Evolutionary conservation across 1,140 invertebrate genomes (phyloP).

Genomic region (Drosophila chauvacae): DNA sequence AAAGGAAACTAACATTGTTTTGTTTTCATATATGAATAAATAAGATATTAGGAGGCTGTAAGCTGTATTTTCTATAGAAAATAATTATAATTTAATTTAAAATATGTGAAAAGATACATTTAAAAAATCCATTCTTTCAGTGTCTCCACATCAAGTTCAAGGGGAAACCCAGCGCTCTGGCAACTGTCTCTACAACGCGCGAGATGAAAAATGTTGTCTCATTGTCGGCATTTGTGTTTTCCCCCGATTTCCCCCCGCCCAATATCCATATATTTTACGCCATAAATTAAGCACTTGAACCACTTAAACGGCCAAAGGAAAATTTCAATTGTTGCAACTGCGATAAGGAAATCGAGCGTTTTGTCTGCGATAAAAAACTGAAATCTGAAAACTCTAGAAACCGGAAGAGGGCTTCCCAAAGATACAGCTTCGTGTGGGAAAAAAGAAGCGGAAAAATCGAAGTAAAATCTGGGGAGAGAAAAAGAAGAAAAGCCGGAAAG

Average conservation of each 20-base stretch:
- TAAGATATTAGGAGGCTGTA: too few species aligned
- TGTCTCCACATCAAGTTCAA: slow-evolving; percentile 58
- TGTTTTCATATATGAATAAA: background rate
- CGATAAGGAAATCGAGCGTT: slow-evolving; percentile 70
- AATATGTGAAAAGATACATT: too few species aligned
- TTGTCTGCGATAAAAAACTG: slow-evolving; percentile 25
- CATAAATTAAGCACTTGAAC: slow-evolving; percentile 78
- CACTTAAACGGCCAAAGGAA: slow-evolving; percentile 56
- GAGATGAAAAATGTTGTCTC: slow-evolving; percentile 71
- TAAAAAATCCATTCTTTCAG: background rate
- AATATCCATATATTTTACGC: slow-evolving; percentile 78
- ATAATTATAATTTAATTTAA: too few species aligned
- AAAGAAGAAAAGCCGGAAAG: slow-evolving; percentile 27
- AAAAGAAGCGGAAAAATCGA: slow-evolving; percentile 7
- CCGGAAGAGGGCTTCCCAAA: slow-evolving; percentile 55
- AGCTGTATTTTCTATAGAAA: too few species aligned
- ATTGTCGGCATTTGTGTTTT: slow-evolving; percentile 75
- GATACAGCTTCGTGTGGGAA: slow-evolving; percentile 58
- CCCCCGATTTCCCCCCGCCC: slow-evolving; percentile 40
- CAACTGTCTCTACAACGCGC: background rate
- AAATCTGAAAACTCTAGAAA: slow-evolving; percentile 51
- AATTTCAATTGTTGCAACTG: slow-evolving; percentile 55
- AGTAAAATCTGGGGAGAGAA: slow-evolving; percentile 33
- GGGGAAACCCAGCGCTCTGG: slow-evolving; percentile 17
- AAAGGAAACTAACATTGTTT: background rate